phyloP scores from a whole-genome alignment of 2,113 vertebrate species.

The Oenanthe oenanthe region DNA sequence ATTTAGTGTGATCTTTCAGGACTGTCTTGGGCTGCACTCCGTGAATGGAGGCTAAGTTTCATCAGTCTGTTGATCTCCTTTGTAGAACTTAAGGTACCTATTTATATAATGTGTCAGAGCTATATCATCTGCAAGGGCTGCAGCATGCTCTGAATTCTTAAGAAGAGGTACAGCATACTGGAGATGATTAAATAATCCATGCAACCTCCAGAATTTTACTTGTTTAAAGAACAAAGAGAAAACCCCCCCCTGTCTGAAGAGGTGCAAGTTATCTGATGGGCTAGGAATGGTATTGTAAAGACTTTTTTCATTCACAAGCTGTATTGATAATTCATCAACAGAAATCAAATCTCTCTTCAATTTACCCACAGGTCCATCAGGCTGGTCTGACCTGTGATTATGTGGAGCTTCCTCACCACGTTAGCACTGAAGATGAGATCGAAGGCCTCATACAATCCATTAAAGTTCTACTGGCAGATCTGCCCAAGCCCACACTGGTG shows the following conservation, averaged over 20 bases:
- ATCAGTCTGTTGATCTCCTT: background rate
- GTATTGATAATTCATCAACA: background rate
- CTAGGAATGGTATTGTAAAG: background rate
- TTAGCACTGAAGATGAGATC: slow-evolving; percentile 89
- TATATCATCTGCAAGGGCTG: background rate
- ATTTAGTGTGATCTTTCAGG: background rate
- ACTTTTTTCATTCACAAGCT: background rate
- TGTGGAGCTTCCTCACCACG: slow-evolving; percentile 91
- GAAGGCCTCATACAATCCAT: slow-evolving; percentile 80
- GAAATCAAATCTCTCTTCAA: background rate
- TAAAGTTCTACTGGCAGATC: slow-evolving; percentile 72
- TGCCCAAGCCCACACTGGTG: slow-evolving; percentile 89
- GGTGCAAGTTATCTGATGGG: background rate
- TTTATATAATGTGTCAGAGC: background rate
- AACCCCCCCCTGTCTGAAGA: fast-evolving
- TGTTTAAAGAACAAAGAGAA: background rate
- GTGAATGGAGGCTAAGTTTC: background rate
- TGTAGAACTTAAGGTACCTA: background rate
- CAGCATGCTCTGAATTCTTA: background rate
- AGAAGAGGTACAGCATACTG: background rate
- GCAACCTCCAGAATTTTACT: background rate
- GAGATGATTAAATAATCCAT: background rate
- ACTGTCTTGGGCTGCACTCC: background rate
- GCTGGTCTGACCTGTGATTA: slow-evolving; percentile 95
- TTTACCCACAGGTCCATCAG: slow-evolving; percentile 87